These are phyloP conservation scores for Papilio protenor DNA, from an alignment of 2,888 invertebrate species.

Conservation along the genomic window DNA sequence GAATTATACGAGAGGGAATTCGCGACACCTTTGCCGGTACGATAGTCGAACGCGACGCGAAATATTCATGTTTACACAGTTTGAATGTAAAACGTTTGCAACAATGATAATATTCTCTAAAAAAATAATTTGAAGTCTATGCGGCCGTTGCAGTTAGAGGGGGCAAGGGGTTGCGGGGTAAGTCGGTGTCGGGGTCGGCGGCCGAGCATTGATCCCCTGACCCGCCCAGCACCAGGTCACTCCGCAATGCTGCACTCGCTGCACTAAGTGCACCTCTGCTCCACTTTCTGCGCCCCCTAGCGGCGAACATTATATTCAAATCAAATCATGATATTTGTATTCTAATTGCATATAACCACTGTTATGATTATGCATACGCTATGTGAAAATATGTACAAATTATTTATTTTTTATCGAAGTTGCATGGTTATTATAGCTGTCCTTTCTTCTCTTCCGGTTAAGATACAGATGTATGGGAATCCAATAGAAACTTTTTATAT, in stretches of 20 bases:
- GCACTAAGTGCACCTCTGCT: slow-evolving; percentile 1
- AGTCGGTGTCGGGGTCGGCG: not conserved
- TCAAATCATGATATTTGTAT: slow-evolving; percentile 2
- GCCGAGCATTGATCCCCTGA: slow-evolving; percentile 19
- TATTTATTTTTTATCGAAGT: not conserved
- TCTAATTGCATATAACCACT: not conserved
- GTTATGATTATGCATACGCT: slow-evolving; percentile 1
- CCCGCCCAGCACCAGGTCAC: slow-evolving; percentile 20
- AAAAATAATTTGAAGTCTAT: not conserved
- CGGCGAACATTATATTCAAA: not conserved
- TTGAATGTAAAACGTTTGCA: not conserved
- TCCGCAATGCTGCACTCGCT: slow-evolving; percentile 32
- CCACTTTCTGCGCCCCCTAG: not conserved
- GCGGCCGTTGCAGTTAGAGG: not conserved
- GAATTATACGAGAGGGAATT: not conserved
- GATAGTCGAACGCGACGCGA: not conserved
- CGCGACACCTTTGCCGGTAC: too few relatives aligned
- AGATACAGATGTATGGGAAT: not conserved
- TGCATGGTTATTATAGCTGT: not conserved
- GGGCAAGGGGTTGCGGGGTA: not conserved
- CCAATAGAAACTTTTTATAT: not conserved
- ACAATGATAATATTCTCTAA: not conserved
- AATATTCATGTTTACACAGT: not conserved
- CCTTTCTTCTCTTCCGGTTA: not conserved
- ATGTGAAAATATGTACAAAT: not conserved